A percentile compares a stretch with the other conserved stretches of the same genome.
These are phyloP conservation scores for Drosophila glabriapex DNA, from an alignment of 2,888 invertebrate species.

Conservation along the genomic window DNA sequence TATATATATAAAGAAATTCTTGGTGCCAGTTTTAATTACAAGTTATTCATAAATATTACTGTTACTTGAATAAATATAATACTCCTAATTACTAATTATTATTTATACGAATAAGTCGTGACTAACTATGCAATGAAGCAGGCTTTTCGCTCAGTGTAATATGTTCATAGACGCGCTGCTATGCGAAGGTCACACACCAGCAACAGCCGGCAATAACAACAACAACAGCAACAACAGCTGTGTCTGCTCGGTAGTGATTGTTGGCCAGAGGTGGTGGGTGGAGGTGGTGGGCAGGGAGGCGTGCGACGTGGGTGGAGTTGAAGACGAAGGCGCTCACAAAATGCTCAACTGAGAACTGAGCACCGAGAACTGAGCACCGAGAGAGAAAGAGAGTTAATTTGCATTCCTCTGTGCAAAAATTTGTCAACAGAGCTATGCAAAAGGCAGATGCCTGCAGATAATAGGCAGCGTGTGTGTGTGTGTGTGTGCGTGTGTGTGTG, in stretches of 20 bases:
- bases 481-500: neutral
- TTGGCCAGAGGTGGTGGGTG: neutral
- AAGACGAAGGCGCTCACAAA: conserved; percentile 45
- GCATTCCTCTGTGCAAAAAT: conserved; percentile 46
- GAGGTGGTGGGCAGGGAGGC: neutral
- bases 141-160: conserved; percentile 36
- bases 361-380: conserved; percentile 5
- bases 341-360: conserved; percentile 11
- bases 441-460: neutral
- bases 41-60: neutral
- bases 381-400: conserved; percentile 42
- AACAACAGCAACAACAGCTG: conserved; percentile 19
- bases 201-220: conserved; percentile 31
- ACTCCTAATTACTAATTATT: neutral
- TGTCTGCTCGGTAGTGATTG: conserved; percentile 50
- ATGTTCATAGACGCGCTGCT: conserved; percentile 74
- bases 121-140: neutral
- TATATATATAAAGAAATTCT: neutral
- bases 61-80: neutral
- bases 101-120: neutral
- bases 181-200: conserved; percentile 72
- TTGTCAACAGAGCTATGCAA: conserved; percentile 27
- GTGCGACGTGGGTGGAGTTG: conserved; percentile 46
- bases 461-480: neutral
- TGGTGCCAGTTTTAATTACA: neutral